These are phyloP conservation scores for Andrena flavipes DNA, from an alignment of 2,888 invertebrate species.

Conservation along the genomic window DNA sequence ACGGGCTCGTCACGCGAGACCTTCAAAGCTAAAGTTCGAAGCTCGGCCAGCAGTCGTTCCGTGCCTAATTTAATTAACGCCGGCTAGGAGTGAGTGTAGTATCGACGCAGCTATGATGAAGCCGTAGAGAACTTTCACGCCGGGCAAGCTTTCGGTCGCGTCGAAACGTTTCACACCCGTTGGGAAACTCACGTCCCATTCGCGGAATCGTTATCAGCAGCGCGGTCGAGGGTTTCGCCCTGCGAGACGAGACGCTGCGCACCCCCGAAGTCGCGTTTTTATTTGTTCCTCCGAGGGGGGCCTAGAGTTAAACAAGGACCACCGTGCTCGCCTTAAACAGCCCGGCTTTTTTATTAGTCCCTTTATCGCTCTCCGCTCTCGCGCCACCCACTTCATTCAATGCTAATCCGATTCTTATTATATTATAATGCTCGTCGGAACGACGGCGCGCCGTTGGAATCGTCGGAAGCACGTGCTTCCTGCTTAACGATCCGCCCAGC, in stretches of 20 bases:
- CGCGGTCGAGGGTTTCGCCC: background rate
- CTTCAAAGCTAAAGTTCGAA: slow-evolving; percentile 50
- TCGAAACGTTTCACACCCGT: too few species aligned
- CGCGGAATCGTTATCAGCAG: slow-evolving; percentile 1
- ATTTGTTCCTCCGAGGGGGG: background rate
- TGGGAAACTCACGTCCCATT: background rate
- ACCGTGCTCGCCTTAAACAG: slow-evolving; percentile 65
- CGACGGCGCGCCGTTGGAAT: slow-evolving; percentile 68
- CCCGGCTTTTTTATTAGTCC: slow-evolving; percentile 48
- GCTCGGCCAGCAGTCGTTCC: slow-evolving; percentile 55
- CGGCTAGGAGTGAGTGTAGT: slow-evolving; percentile 39
- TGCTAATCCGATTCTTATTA: slow-evolving; percentile 85
- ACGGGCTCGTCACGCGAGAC: slow-evolving; percentile 46
- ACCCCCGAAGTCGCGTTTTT: slow-evolving; percentile 17
- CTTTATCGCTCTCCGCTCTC: slow-evolving; percentile 64
- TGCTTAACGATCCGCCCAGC: slow-evolving; percentile 48
- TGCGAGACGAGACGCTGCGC: background rate
- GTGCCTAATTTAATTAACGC: slow-evolving; percentile 72
- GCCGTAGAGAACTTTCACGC: slow-evolving; percentile 59
- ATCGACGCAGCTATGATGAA: slow-evolving; percentile 63
- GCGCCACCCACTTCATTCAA: slow-evolving; percentile 84
- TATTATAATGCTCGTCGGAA: slow-evolving; percentile 82
- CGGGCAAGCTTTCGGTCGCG: slow-evolving; percentile 36
- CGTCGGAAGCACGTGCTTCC: slow-evolving; percentile 73
- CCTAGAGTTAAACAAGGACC: slow-evolving; percentile 67